These are phyloP conservation scores for Venturia canescens DNA, from an alignment of 1,140 invertebrate genomes.

Conservation along the genomic window DNA sequence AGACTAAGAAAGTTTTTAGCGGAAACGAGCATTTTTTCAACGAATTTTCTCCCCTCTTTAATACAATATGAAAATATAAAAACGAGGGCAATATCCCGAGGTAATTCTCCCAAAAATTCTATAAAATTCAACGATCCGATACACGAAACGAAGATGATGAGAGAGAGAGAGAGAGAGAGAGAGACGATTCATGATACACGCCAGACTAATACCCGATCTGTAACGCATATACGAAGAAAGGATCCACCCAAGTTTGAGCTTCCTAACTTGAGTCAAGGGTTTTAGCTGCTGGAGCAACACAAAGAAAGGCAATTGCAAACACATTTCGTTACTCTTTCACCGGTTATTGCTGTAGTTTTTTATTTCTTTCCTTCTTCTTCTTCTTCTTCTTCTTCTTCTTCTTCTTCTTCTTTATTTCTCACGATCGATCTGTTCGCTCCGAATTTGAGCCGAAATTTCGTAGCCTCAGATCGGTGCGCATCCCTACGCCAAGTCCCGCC, in stretches of 20 bases:
- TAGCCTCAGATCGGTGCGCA: not conserved
- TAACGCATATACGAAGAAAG: constrained; percentile 50
- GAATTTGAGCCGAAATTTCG: not conserved
- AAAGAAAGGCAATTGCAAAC: constrained; percentile 39
- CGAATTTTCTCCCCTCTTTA: not conserved
- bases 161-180: constrained; percentile 24
- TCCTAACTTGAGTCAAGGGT: constrained; percentile 77
- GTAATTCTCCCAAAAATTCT: constrained; percentile 1
- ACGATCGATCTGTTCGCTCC: constrained; percentile 24
- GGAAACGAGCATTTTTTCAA: not conserved
- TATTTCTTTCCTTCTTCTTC: not conserved
- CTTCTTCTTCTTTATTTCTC: not conserved
- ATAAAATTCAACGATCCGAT: not conserved
- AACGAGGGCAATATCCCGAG: constrained; percentile 15
- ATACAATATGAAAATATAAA: not conserved
- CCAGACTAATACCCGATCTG: constrained; percentile 28
- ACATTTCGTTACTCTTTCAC: too few species aligned
- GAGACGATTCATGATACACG: constrained; percentile 37
- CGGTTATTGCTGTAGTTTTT: not conserved
- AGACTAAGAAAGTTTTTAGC: not conserved
- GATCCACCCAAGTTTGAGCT: constrained; percentile 69
- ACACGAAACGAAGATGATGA: constrained; percentile 15
- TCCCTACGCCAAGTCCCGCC: not conserved
- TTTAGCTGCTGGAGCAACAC: constrained; percentile 67
- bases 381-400: not conserved